Base-by-base conservation (phyloP, 2,797 vertebrate species). In the Silurus lanzhouensis region DNA sequence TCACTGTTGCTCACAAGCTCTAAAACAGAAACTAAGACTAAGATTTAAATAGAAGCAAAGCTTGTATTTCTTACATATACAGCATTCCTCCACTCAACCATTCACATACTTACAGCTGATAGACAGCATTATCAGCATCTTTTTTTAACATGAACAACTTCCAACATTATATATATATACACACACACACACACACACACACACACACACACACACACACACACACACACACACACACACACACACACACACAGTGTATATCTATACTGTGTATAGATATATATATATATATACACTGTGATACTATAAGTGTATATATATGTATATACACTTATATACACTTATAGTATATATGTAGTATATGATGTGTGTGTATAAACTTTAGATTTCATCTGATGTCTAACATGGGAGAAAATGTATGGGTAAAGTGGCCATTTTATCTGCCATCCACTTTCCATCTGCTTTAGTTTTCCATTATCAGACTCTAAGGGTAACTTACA, bases 401-500 rank as follows among this genome's bases (percentile, higher is more conserved):
- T 20, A 64, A 25, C 22, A 64, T 60, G 25, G 27, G 58, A 19
- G 74, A 31, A 58, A 76, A 20, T 60, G 38, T 61, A 61, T 78
- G 31, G 60, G 27, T 22, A 52, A 52, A 52, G 10, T 52, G 6
- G 48, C 48, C 25, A 46, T 79, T 79, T 46, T 79, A 79, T 46
- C 15, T 13, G n/a, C 44, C 22, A 52, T 80, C 61, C 58, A 25
- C n/a, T 25, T 48, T 52, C 55, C 60, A 63, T 63, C 76, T 63
- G 31, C 77, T 79, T 46, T 38, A 44, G 38, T 64, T 79, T 38
- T 63, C 58, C 31, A 44, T 63, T 2, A 7, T 44, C 31, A 63
- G 76, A 44, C 58, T 79, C 27, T 46, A n/a, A n/a, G 31, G 20
- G 58, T 63, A 64, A 64, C 63, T 64, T 64, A 80, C n/a, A 80